A percentile compares a stretch with the other conserved stretches of the same genome.
Evolutionary conservation across 2,888 invertebrate genomes (phyloP).

Genomic region (Pecten maximus): DNA sequence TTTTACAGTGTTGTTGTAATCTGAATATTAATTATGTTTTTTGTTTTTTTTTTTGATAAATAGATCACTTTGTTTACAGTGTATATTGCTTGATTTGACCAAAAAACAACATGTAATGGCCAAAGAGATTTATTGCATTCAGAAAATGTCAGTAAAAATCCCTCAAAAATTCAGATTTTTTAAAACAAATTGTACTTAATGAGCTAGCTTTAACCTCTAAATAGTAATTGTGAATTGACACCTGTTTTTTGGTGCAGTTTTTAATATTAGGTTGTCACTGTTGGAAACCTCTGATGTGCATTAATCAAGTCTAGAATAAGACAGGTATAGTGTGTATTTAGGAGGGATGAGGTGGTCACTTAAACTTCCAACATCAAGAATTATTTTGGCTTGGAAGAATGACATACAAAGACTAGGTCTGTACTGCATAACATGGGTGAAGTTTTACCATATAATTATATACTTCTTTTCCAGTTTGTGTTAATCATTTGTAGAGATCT

Average conservation of each 20-base stretch:
- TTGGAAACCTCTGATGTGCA: background rate
- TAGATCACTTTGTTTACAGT: background rate
- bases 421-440: background rate
- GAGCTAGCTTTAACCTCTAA: background rate
- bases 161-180: background rate
- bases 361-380: background rate
- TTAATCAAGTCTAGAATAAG: background rate
- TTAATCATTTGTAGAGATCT: background rate
- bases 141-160: background rate
- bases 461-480: background rate
- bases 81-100: background rate
- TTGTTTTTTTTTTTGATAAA: background rate
- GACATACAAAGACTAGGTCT: background rate
- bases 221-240: background rate
- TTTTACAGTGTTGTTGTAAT: conserved; percentile 18
- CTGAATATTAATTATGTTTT: background rate
- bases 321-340: background rate
- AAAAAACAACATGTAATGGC: background rate
- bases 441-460: background rate
- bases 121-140: background rate
- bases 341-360: background rate
- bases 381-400: background rate
- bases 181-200: background rate
- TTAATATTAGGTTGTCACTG: conserved; percentile 27
- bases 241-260: background rate